Base-by-base conservation (phyloP, 2,888 invertebrate genomes). In the Zeuzera pyrina region DNA sequence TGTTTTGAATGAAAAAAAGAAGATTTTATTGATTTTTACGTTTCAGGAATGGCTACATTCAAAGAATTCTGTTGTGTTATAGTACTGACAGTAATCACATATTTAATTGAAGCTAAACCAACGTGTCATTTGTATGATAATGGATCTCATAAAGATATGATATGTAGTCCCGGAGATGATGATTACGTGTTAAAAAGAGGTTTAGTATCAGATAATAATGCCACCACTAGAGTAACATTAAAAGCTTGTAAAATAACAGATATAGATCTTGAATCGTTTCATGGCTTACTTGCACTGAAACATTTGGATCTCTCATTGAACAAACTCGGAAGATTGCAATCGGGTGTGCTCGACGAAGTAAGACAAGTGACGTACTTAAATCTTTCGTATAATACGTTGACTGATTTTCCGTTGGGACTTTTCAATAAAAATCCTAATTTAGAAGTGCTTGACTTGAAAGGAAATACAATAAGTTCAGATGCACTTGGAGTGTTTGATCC, bases 251-350 rank as follows among this genome's bases (percentile, higher is more conserved):
- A 48, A 8, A 50, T 63, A 2, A 51, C 34, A 2, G 49, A 49
- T 1, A 36, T 74, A 0, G 58, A 61, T 8, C 42, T 33, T 1
- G 61, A 60, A 36, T 49, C 62, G 2, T 74, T 74, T 28, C 37
- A 58, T 21, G 45, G 52, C 7, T 42, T 69, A 8, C 46, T 46
- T 11, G 34, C 46, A n/a, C 40, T 71, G 2, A 41, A 57, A 43
- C 45, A 55, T 27, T 42, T 74, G 2, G 71, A 72, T 41, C 32
- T 74, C 12, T 68, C 71, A 3, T 26, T 46, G 5, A 74, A 74
- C 37, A 59, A 56, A 34, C 53, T 74, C 16, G 32, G 35, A 4
- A 39, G 34, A n/a, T 34, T 74, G 1, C 51, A 57, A 43, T 43
- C 63, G 1, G 69, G 65, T 2, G 58, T 61, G 4, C 36, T 74